Evolutionary conservation across 1,140 invertebrate genomes (phyloP).

Genomic region (Centruroides sculpturatus): DNA sequence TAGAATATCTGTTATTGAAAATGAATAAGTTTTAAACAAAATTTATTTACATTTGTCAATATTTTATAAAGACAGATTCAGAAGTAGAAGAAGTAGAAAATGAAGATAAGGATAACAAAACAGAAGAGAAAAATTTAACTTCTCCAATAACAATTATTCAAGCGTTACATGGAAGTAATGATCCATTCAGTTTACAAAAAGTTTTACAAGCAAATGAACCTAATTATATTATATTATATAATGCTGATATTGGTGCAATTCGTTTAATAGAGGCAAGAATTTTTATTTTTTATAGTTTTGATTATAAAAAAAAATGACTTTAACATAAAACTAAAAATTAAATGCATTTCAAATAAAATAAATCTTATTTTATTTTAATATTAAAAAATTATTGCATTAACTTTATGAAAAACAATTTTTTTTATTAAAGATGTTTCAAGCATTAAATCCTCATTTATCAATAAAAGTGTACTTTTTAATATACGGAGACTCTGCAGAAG

Average conservation of each 20-base stretch:
- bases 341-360: too few species aligned
- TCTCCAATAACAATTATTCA: background rate
- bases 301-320: too few species aligned
- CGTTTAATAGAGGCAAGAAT: conserved; percentile 55
- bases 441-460: conserved; percentile 10
- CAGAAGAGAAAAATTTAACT: conserved; percentile 4
- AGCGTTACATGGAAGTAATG: background rate
- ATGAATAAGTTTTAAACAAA: too few species aligned
- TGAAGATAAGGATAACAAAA: conserved; percentile 1
- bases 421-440: background rate
- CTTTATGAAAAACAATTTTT: background rate
- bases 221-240: conserved; percentile 76
- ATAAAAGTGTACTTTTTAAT: conserved; percentile 20
- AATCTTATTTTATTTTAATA: too few species aligned
- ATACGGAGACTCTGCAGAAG: conserved; percentile 64
- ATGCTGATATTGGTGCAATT: conserved; percentile 68
- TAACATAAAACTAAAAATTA: too few species aligned
- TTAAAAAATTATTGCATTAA: too few species aligned
- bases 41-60: too few species aligned
- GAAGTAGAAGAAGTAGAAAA: too few species aligned
- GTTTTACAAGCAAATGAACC: conserved; percentile 32
- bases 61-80: too few species aligned
- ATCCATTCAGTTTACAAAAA: conserved; percentile 2
- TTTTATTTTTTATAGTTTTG: too few species aligned
- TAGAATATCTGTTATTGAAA: too few species aligned